Percentiles rank a stretch among this genome's conserved stretches.
Evolutionary conservation across 2,113 vertebrate genomes (phyloP).

Genomic region (cat (Felis catus)): DNA sequence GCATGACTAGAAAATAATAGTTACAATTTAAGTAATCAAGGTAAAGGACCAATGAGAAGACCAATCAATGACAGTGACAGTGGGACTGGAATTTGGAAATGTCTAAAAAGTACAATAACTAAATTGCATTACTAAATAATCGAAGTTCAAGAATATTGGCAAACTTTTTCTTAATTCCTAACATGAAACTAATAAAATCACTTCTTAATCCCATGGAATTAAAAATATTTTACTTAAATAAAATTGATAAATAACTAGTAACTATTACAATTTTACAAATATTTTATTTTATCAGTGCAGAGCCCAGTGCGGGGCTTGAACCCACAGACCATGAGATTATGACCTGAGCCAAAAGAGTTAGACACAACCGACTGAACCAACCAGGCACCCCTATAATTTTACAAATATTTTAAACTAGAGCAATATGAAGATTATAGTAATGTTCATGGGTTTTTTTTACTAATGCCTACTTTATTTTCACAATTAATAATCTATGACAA

Average conservation of each 20-base stretch:
- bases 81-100: not conserved
- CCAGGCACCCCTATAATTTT: not conserved
- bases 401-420: slow-evolving; percentile 18
- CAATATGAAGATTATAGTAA: not conserved
- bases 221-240: slow-evolving; percentile 11
- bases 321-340: too few relatives aligned
- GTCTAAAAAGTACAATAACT: not conserved
- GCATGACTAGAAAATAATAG: not conserved
- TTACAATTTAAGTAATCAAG: not conserved
- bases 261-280: slow-evolving; percentile 4
- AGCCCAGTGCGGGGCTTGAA: too few relatives aligned
- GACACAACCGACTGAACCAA: too few relatives aligned
- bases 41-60: not conserved
- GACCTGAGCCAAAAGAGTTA: too few relatives aligned
- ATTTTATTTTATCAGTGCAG: too few relatives aligned
- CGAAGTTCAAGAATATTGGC: not conserved
- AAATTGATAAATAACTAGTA: not conserved
- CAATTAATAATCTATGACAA: not conserved
- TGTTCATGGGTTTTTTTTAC: not conserved
- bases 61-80: not conserved
- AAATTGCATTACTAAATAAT: not conserved
- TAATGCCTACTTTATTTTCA: not conserved
- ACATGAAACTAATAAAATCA: not conserved
- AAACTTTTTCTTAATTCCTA: not conserved
- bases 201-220: not conserved